Conservation (phyloP, 2,797 vertebrate genomes). For the Cryptoblepharus egeriae region DNA sequence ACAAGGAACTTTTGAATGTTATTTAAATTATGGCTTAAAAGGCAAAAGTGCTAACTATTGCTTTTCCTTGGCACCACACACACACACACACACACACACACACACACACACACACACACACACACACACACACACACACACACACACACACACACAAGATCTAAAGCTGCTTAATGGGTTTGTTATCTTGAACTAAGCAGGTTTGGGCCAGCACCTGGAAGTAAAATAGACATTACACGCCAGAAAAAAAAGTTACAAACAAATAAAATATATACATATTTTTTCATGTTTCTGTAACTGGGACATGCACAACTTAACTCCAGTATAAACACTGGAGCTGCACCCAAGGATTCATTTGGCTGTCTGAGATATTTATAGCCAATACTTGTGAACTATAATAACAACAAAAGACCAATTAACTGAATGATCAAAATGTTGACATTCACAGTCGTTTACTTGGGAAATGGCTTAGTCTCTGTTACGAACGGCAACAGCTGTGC, state of each 20-base stretch:
- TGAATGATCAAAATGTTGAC: conserved; percentile 53
- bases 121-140: no score
- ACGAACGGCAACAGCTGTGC: conserved; percentile 58
- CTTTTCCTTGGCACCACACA: conserved; percentile 22
- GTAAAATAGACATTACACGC: not conserved
- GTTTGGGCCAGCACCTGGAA: not conserved
- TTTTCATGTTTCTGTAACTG: conserved; percentile 16
- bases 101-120: no score
- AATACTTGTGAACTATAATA: conserved; percentile 59
- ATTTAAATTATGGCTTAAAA: conserved; percentile 17
- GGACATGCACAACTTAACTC: conserved; percentile 43
- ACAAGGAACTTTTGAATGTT: not conserved
- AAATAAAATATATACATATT: not conserved
- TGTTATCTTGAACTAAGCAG: not conserved
- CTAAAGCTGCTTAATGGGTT: not conserved
- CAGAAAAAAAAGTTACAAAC: not conserved
- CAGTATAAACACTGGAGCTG: conserved; percentile 26
- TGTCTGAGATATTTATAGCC: conserved; percentile 54
- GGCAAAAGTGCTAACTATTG: not conserved
- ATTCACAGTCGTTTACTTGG: conserved; percentile 54
- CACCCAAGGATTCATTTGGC: conserved; percentile 47
- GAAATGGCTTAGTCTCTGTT: conserved; percentile 50
- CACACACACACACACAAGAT: no score
- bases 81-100: no score
- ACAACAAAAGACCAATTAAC: conserved; percentile 52